A percentile compares a stretch with the other conserved stretches of the same genome.
Evolutionary conservation across 2,888 invertebrate genomes (phyloP).

Genomic region (Creontiades dilutus): DNA sequence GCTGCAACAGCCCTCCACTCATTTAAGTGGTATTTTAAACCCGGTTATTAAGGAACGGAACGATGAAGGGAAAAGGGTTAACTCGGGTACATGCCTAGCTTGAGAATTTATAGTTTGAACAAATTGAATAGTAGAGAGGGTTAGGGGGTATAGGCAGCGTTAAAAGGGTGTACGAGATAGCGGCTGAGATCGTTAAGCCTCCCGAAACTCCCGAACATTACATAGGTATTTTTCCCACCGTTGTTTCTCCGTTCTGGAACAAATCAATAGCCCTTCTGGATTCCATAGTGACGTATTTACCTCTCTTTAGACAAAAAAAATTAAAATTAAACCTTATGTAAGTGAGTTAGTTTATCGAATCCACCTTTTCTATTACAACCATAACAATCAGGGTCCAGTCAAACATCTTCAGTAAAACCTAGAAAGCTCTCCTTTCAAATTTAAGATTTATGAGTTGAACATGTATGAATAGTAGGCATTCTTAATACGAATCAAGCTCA

Average conservation of each 20-base stretch:
- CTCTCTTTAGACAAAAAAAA: too few species aligned
- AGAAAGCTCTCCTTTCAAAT: too few species aligned
- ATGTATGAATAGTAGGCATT: too few species aligned
- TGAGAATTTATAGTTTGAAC: slow-evolving; percentile 23
- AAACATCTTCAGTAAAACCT: too few species aligned
- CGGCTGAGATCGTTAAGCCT: slow-evolving; percentile 14
- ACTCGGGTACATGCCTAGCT: neutral
- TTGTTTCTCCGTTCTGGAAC: neutral
- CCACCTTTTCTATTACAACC: too few species aligned
- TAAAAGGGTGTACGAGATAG: slow-evolving; percentile 16
- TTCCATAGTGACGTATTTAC: too few species aligned
- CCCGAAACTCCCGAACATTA: neutral
- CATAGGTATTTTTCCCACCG: neutral
- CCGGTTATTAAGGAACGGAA: slow-evolving; percentile 11
- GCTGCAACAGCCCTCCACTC: neutral
- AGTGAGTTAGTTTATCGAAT: too few species aligned
- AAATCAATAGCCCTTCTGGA: too few species aligned
- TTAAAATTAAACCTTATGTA: too few species aligned
- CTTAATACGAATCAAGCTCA: too few species aligned
- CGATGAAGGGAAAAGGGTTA: neutral
- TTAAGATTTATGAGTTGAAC: too few species aligned
- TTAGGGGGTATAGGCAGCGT: neutral
- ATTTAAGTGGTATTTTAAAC: slow-evolving; percentile 5
- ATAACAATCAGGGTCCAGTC: too few species aligned
- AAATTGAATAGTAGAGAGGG: slow-evolving; percentile 4